These are phyloP conservation scores for Arctopsyche grandis DNA, from an alignment of 1,140 invertebrate genomes.

Conservation along the genomic window DNA sequence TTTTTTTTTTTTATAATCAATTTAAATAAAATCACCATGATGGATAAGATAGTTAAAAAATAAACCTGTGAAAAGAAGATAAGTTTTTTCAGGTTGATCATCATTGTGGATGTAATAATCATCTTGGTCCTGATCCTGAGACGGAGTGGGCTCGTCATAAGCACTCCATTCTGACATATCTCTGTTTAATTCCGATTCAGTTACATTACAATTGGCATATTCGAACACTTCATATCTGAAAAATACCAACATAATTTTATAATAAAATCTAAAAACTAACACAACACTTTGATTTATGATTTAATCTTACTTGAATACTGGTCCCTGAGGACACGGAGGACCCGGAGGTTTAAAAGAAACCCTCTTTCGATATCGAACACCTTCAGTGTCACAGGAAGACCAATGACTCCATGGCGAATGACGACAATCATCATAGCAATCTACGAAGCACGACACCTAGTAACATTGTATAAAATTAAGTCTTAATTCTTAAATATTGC, in stretches of 20 bases:
- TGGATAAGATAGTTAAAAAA: neutral
- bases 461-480: constrained; percentile 14
- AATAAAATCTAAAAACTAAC: neutral
- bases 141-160: constrained; percentile 40
- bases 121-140: constrained; percentile 43
- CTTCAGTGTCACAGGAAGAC: constrained; percentile 65
- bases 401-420: constrained; percentile 68
- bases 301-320: constrained; percentile 30
- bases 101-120: constrained; percentile 52
- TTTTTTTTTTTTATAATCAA: neutral
- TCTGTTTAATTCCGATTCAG: constrained; percentile 46
- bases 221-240: constrained; percentile 53
- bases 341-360: constrained; percentile 50
- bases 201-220: constrained; percentile 52
- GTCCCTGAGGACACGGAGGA: constrained; percentile 46
- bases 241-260: neutral
- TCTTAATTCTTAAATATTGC: neutral
- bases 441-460: constrained; percentile 64
- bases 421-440: constrained; percentile 69
- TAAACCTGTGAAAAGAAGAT: constrained; percentile 51
- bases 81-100: constrained; percentile 53
- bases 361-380: constrained; percentile 48
- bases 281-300: no score
- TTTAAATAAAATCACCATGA: neutral
- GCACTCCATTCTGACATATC: constrained; percentile 47